These are phyloP conservation scores for Phalanger gymnotis DNA, from an alignment of 2,797 vertebrate genomes.

Conservation along the genomic window DNA sequence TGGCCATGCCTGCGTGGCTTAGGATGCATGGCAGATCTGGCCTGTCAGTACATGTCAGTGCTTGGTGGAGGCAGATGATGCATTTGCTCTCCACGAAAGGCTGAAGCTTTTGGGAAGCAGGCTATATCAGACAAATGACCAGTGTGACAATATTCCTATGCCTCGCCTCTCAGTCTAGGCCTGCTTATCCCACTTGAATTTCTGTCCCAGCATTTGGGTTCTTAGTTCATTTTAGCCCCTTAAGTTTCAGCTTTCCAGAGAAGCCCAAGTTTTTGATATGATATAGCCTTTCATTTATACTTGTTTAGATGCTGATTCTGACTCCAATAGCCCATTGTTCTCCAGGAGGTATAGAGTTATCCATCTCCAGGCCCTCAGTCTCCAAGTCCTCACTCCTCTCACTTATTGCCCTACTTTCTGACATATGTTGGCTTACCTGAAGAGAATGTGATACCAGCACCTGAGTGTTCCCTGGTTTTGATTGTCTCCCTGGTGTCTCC, in stretches of 20 bases:
- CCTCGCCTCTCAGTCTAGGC: neutral
- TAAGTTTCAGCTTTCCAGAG: neutral
- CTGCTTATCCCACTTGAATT: neutral
- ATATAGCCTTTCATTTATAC: neutral
- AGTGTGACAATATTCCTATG: neutral
- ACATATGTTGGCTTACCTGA: neutral
- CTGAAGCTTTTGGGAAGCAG: neutral
- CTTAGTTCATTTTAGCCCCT: neutral
- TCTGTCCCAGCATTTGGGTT: neutral
- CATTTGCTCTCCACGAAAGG: neutral
- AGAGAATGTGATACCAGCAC: neutral
- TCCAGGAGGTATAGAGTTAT: neutral
- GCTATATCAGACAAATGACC: neutral
- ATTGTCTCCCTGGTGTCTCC: neutral
- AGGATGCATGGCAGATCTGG: neutral
- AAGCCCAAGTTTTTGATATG: neutral
- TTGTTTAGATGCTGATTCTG: neutral
- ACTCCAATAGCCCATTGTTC: neutral
- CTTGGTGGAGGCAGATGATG: neutral
- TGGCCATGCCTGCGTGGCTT: neutral
- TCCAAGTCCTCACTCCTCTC: neutral
- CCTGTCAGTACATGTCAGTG: neutral
- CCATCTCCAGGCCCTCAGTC: neutral
- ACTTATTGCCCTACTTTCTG: neutral
- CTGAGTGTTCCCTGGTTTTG: neutral